Evolutionary conservation across 2,797 vertebrate genomes (phyloP).

Genomic region (Megalops cyprinoides): DNA sequence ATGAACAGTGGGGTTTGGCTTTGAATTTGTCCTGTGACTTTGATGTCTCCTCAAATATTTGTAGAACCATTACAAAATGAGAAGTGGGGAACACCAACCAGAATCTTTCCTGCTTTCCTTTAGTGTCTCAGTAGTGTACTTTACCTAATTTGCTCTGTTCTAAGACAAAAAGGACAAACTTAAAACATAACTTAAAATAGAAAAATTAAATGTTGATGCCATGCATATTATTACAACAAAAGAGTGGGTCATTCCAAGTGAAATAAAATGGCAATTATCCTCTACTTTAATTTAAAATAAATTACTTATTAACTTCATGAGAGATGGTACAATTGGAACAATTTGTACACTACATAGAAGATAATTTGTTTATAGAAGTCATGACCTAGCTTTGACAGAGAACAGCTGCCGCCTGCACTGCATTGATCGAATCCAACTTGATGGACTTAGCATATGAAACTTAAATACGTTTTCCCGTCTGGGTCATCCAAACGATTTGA

Average conservation of each 20-base stretch:
- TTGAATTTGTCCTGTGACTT: conserved; percentile 43
- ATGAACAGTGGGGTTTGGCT: conserved; percentile 43
- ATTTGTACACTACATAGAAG: too few relatives aligned
- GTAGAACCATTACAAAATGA: conserved; percentile 51
- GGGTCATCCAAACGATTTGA: neutral
- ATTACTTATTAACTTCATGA: neutral
- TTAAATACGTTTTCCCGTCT: neutral
- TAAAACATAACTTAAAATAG: neutral
- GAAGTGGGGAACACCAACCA: conserved; percentile 37
- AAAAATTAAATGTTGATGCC: neutral
- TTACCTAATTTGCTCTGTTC: neutral
- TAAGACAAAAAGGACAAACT: neutral
- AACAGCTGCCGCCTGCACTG: neutral
- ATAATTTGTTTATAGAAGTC: too few relatives aligned
- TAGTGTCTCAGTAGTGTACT: too few relatives aligned
- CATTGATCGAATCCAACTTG: neutral
- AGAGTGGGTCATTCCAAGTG: neutral
- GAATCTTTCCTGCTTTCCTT: neutral
- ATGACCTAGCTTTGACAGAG: neutral
- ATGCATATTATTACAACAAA: neutral
- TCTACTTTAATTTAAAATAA: neutral
- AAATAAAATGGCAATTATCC: neutral
- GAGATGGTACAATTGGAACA: neutral
- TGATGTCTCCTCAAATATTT: conserved; percentile 53
- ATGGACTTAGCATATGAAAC: neutral